Evolutionary conservation across 2,113 vertebrate species (phyloP).

Genomic region (Chlamydotis undulata): DNA sequence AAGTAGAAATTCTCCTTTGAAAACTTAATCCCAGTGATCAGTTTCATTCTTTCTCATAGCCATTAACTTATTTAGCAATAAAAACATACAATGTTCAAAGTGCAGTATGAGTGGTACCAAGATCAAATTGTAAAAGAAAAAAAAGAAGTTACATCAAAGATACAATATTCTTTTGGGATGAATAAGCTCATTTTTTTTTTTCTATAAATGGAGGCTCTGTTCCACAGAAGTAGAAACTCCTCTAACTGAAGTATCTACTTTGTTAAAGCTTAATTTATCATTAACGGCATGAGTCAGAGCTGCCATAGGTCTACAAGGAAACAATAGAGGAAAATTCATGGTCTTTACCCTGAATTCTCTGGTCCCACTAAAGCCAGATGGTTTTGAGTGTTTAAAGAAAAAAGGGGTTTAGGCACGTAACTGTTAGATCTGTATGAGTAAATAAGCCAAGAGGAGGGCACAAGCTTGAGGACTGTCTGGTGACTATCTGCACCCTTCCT

Average conservation of each 20-base stretch:
- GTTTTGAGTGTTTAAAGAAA: background rate
- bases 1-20: background rate
- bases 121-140: background rate
- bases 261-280: background rate
- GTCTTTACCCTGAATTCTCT: background rate
- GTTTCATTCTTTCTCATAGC: background rate
- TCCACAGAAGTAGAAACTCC: background rate
- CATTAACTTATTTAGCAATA: slow-evolving; percentile 11
- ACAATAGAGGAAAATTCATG: background rate
- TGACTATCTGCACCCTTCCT: background rate
- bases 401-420: background rate
- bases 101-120: background rate
- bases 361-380: background rate
- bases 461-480: fast-evolving
- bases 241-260: background rate
- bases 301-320: background rate
- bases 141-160: background rate
- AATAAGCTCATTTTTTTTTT: background rate
- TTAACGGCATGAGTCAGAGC: slow-evolving; percentile 20
- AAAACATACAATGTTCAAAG: background rate
- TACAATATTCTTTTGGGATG: background rate
- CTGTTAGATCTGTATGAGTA: background rate
- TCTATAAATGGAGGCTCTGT: background rate
- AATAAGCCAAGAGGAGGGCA: background rate
- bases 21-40: background rate